Conservation (phyloP, 2,888 invertebrate species). For the Epirrhoe tristata region DNA sequence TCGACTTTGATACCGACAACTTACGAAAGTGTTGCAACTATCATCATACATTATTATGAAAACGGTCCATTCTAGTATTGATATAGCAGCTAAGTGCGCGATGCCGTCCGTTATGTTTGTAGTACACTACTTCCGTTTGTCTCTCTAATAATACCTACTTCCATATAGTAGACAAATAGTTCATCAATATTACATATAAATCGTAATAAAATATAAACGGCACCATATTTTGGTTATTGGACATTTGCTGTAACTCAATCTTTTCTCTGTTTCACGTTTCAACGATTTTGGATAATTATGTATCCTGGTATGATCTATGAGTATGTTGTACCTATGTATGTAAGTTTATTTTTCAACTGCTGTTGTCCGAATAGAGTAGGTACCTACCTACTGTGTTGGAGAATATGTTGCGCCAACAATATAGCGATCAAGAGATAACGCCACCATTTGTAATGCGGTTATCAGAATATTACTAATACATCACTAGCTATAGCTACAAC, state of each 20-base stretch:
- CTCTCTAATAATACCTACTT: neutral
- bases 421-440: conserved; percentile 19
- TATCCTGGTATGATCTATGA: no score
- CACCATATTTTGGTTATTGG: no score
- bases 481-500: neutral
- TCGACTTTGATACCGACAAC: no score
- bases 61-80: neutral
- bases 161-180: neutral
- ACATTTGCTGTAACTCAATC: no score
- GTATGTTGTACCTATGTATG: no score
- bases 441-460: conserved; percentile 13
- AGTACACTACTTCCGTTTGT: neutral
- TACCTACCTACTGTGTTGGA: neutral
- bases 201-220: no score
- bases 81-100: neutral
- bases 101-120: neutral
- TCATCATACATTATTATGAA: neutral
- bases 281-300: no score
- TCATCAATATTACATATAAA: neutral
- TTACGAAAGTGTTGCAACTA: no score
- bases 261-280: no score
- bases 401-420: conserved; percentile 9
- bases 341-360: no score
- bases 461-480: conserved; percentile 12
- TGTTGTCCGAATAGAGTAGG: no score